Conservation (phyloP, 2,888 invertebrate genomes). For the Chymomyza caudatula region DNA sequence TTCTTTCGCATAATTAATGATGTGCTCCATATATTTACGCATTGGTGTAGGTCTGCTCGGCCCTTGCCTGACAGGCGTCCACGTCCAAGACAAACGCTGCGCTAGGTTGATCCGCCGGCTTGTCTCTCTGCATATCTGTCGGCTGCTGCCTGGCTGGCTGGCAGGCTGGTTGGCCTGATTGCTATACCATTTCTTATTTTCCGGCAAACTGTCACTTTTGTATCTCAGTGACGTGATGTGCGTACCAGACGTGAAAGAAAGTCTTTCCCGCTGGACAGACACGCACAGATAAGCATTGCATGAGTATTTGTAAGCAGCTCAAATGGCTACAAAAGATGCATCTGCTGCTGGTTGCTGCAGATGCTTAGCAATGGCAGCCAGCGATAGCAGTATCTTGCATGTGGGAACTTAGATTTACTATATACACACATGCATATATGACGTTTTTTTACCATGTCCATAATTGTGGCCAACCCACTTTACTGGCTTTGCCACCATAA, state of each 20-base stretch:
- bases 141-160: slow-evolving; percentile 12
- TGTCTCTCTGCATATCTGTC: slow-evolving; percentile 15
- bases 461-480: neutral
- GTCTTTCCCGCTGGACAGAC: slow-evolving; percentile 45
- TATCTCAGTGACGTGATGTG: slow-evolving; percentile 58
- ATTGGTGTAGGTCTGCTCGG: slow-evolving; percentile 72
- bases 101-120: slow-evolving; percentile 48
- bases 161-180: slow-evolving; percentile 39
- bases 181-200: slow-evolving; percentile 52
- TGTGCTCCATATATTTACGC: slow-evolving; percentile 75
- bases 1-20: slow-evolving; percentile 76
- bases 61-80: neutral
- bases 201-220: slow-evolving; percentile 71
- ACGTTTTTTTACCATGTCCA: neutral
- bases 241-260: slow-evolving; percentile 53
- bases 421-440: slow-evolving; percentile 15
- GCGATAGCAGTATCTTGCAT: neutral
- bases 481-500: neutral
- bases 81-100: slow-evolving; percentile 13
- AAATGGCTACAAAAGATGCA: slow-evolving; percentile 31
- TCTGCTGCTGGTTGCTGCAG: slow-evolving; percentile 34
- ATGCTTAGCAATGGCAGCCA: slow-evolving; percentile 21
- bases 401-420: neutral
- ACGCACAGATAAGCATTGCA: slow-evolving; percentile 16
- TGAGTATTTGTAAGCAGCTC: slow-evolving; percentile 2